Conservation (phyloP, 1,140 invertebrate species). For the Cyphomyrmex costatus region DNA sequence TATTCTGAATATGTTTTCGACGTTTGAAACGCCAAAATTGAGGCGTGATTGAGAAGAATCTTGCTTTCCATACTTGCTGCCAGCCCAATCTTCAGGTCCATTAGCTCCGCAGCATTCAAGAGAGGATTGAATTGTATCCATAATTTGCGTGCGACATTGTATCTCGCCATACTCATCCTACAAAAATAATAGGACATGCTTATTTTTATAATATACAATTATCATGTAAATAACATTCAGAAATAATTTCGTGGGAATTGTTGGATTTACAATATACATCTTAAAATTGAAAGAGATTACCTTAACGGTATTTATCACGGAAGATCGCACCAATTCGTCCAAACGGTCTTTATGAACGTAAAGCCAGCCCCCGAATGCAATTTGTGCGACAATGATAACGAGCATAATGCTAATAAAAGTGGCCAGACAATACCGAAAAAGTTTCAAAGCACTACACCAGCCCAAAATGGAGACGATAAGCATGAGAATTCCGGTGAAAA, state of each 20-base stretch:
- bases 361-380: conserved; percentile 91
- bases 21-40: conserved; percentile 78
- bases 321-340: conserved; percentile 88
- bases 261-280: background rate
- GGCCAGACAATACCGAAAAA: conserved; percentile 95
- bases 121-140: conserved; percentile 91
- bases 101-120: conserved; percentile 91
- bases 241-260: background rate
- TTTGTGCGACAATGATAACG: conserved; percentile 92
- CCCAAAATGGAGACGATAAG: conserved; percentile 95
- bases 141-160: conserved; percentile 88
- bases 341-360: conserved; percentile 90
- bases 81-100: conserved; percentile 91
- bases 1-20: conserved; percentile 86
- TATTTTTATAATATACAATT: background rate
- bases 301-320: conserved; percentile 89
- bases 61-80: conserved; percentile 88
- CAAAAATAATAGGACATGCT: background rate
- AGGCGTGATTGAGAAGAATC: conserved; percentile 69
- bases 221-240: background rate
- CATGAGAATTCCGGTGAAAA: conserved; percentile 93
- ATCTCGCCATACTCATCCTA: conserved; percentile 90
- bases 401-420: conserved; percentile 92
- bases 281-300: conserved; percentile 70
- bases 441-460: conserved; percentile 95